A percentile compares a stretch with the other conserved stretches of the same genome.
Evolutionary conservation across 2,113 vertebrate species (phyloP).

Genomic region (Ammodytes dubius): DNA sequence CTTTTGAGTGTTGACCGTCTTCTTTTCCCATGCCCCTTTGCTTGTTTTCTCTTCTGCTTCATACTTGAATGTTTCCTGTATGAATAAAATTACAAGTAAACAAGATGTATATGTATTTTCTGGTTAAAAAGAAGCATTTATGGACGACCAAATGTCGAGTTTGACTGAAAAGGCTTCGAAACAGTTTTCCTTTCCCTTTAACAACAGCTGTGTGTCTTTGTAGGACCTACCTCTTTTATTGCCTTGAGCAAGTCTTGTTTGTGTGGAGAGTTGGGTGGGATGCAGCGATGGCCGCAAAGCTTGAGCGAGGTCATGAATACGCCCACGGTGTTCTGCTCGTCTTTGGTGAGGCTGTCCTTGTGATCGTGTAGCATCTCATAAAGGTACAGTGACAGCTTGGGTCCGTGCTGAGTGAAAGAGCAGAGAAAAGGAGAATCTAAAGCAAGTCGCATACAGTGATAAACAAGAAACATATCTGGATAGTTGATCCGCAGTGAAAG

Average conservation of each 20-base stretch:
- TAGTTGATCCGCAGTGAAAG: slow-evolving; percentile 12
- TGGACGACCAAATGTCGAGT: background rate
- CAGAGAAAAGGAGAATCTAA: background rate
- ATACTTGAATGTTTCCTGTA: slow-evolving; percentile 93
- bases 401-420: slow-evolving; percentile 88
- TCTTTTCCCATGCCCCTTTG: slow-evolving; percentile 95
- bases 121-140: slow-evolving; percentile 1
- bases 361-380: slow-evolving; percentile 93
- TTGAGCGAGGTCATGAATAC: slow-evolving; percentile 91
- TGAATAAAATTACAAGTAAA: slow-evolving; percentile 29
- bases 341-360: slow-evolving; percentile 87
- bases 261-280: slow-evolving; percentile 86
- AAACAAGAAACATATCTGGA: background rate
- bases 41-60: slow-evolving; percentile 90
- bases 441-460: background rate
- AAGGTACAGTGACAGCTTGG: slow-evolving; percentile 93
- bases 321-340: slow-evolving; percentile 86
- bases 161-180: background rate
- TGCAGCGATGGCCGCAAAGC: slow-evolving; percentile 91
- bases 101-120: background rate
- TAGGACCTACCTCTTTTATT: slow-evolving; percentile 88
- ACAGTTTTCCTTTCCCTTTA: slow-evolving; percentile 1
- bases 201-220: background rate
- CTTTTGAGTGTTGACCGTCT: slow-evolving; percentile 90
- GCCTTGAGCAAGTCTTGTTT: slow-evolving; percentile 91